A percentile compares a stretch with the other conserved stretches of the same genome.
Evolutionary conservation across 2,797 vertebrate genomes (phyloP).

Genomic region (Sebastes trivittatus): DNA sequence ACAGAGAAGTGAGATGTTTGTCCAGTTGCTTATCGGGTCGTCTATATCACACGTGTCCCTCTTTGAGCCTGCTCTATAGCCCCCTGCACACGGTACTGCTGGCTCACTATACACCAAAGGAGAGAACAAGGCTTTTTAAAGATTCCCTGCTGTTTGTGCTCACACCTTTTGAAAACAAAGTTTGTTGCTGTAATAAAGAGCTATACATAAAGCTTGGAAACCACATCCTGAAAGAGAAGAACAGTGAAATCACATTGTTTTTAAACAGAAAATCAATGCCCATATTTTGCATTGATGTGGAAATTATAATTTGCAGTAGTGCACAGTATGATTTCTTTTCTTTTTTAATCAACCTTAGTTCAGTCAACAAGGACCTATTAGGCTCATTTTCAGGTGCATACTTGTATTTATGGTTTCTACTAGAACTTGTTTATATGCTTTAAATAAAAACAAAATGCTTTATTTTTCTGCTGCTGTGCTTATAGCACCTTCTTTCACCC

Average conservation of each 20-base stretch:
- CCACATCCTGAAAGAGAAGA: not conserved
- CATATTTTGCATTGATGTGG: not conserved
- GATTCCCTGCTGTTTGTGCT: conserved; percentile 33
- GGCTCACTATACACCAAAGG: conserved; percentile 7
- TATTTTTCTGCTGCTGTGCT: not conserved
- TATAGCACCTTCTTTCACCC: too few relatives aligned
- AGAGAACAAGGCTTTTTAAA: conserved; percentile 8
- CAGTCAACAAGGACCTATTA: too few relatives aligned
- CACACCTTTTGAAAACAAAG: conserved; percentile 9
- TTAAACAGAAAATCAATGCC: not conserved
- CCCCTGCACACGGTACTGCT: not conserved
- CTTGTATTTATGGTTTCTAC: not conserved
- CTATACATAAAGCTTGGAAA: not conserved
- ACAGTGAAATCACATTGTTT: not conserved
- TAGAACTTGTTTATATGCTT: not conserved
- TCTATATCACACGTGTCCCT: conserved; percentile 45
- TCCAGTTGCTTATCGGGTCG: conserved; percentile 49
- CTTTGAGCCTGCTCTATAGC: conserved; percentile 21
- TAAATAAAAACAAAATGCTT: too few relatives aligned
- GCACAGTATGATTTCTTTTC: not conserved
- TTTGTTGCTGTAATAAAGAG: conserved; percentile 4
- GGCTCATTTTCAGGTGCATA: not conserved
- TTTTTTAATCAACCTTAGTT: not conserved
- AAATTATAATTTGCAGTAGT: conserved; percentile 2
- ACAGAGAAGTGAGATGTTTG: conserved; percentile 8